phyloP scores from a whole-genome alignment of 2,888 invertebrate species.

The Yponomeuta evonymella region DNA sequence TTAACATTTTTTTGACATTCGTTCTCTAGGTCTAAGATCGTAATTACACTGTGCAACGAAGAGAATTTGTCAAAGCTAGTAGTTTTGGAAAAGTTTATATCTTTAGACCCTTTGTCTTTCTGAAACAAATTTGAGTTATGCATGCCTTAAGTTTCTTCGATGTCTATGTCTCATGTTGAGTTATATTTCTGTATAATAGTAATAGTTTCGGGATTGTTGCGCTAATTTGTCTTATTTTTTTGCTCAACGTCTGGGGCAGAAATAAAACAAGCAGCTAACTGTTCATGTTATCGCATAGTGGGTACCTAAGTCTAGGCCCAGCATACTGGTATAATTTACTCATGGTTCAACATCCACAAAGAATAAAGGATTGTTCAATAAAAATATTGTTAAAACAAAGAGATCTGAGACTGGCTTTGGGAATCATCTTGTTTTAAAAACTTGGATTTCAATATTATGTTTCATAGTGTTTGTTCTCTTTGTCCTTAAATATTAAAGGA shows the following conservation, averaged over 20 bases:
- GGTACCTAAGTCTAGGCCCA: background rate
- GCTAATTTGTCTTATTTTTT: conserved; percentile 5
- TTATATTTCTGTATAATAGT: background rate
- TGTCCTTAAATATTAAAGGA: background rate
- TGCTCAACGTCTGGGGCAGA: conserved; percentile 2
- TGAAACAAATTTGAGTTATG: too few species aligned
- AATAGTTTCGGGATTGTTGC: background rate
- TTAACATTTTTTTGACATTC: too few species aligned
- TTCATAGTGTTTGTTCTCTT: background rate
- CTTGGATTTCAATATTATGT: background rate
- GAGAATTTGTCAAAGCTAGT: too few species aligned
- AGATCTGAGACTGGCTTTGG: background rate
- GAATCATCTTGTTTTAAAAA: background rate
- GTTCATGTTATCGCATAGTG: background rate
- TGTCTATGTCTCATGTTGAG: background rate
- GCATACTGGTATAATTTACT: conserved; percentile 13
- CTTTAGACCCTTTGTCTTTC: too few species aligned
- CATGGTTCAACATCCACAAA: background rate
- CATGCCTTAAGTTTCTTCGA: background rate
- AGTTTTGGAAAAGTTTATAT: too few species aligned
- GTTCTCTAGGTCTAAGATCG: too few species aligned
- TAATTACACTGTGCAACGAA: too few species aligned
- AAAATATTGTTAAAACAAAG: background rate
- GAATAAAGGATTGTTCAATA: conserved; percentile 8
- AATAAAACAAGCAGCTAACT: background rate